phyloP scores from a whole-genome alignment of 2,797 vertebrate genomes.

The Halcyon chelicuti region DNA sequence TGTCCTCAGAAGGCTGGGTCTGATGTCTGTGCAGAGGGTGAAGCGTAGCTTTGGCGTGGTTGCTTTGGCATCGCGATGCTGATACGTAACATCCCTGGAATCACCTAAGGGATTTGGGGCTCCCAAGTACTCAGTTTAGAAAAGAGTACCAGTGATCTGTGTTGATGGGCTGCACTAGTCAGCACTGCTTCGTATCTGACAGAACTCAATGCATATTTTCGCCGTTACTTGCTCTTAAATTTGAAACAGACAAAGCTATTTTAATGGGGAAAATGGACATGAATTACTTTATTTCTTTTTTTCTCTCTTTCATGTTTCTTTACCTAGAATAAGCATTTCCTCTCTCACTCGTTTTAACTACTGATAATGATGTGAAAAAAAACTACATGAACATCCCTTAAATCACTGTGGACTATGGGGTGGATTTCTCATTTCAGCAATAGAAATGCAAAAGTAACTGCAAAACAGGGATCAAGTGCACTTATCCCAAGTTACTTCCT shows the following conservation, averaged over 20 bases:
- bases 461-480: background rate
- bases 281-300: background rate
- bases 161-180: background rate
- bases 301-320: background rate
- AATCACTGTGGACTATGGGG: background rate
- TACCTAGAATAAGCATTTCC: constrained; percentile 19
- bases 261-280: constrained; percentile 5
- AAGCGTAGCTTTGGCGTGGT: background rate
- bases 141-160: background rate
- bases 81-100: background rate
- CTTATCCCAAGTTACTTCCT: background rate
- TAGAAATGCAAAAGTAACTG: background rate
- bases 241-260: constrained; percentile 22
- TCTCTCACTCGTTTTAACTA: background rate
- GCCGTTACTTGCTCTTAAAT: background rate
- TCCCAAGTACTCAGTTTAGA: rapidly evolving
- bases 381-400: background rate
- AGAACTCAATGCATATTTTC: background rate
- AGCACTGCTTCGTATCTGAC: background rate
- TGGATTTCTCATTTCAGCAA: background rate
- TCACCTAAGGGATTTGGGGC: background rate
- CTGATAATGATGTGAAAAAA: background rate
- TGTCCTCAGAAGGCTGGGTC: background rate
- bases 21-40: background rate
- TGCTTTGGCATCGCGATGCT: background rate